phyloP scores from a whole-genome alignment of 2,888 invertebrate species.

The Athalia rosae region DNA sequence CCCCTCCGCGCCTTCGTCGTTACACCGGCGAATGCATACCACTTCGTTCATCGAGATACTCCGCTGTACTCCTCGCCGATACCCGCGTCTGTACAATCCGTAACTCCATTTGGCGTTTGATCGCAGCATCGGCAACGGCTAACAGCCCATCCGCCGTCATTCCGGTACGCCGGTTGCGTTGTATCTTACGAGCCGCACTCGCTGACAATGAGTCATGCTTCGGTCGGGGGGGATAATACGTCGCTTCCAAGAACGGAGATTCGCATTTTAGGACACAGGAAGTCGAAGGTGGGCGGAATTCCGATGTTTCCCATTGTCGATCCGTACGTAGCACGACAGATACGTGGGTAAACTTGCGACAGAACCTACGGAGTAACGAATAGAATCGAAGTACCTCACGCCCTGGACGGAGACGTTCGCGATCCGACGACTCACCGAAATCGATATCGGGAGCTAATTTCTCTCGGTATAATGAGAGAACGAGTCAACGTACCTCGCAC shows the following conservation, averaged over 20 bases:
- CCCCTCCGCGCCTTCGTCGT: not conserved
- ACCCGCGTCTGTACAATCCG: not conserved
- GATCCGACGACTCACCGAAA: slow-evolving; percentile 20
- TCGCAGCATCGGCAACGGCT: slow-evolving; percentile 4
- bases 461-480: not conserved
- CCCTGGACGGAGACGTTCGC: too few species aligned
- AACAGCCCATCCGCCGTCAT: not conserved
- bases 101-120: slow-evolving; percentile 9
- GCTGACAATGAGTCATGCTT: slow-evolving; percentile 34
- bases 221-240: slow-evolving; percentile 10
- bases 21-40: not conserved
- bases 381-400: not conserved
- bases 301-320: slow-evolving; percentile 4
- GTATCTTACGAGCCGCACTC: not conserved
- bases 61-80: too few species aligned
- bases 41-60: too few species aligned
- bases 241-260: slow-evolving; percentile 39
- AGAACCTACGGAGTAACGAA: too few species aligned
- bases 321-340: not conserved
- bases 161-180: not conserved
- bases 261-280: slow-evolving; percentile 45
- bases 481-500: too few species aligned
- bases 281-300: slow-evolving; percentile 39
- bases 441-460: slow-evolving; percentile 26
- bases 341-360: too few species aligned